Conservation (phyloP, 1,140 invertebrate genomes). For the Gryllus bimaculatus region DNA sequence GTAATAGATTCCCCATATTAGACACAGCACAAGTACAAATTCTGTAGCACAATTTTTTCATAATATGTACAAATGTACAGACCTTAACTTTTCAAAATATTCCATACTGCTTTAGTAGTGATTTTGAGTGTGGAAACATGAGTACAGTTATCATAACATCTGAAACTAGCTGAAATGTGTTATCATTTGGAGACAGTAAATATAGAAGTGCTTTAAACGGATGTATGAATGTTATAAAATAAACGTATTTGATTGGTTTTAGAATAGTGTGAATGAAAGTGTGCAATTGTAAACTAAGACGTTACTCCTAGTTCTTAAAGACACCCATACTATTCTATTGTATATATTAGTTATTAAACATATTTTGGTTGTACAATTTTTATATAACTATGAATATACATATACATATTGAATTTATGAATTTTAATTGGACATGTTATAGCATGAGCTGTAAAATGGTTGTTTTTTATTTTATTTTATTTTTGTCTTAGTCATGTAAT, state of each 20-base stretch:
- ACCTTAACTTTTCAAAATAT: neutral
- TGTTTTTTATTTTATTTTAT: constrained; percentile 8
- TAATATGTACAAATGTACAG: neutral
- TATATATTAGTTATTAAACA: constrained; percentile 14
- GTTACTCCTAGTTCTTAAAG: constrained; percentile 17
- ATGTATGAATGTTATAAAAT: constrained; percentile 9
- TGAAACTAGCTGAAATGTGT: neutral
- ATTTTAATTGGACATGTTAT: constrained; percentile 15
- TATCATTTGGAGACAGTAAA: neutral
- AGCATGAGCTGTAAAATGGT: constrained; percentile 5
- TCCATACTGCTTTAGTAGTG: neutral
- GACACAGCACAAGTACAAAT: neutral
- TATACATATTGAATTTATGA: constrained; percentile 13
- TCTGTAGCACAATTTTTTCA: neutral
- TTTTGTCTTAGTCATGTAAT: constrained; percentile 2
- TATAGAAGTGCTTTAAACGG: constrained; percentile 1
- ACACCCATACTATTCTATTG: constrained; percentile 17
- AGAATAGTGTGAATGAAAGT: neutral
- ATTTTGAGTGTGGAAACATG: neutral
- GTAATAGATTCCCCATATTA: neutral
- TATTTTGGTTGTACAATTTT: constrained; percentile 20
- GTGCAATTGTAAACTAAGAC: neutral
- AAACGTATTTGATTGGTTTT: neutral
- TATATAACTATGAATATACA: constrained; percentile 11
- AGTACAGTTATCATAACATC: too few species aligned